These are phyloP conservation scores for Haemorhous mexicanus DNA, from an alignment of 2,113 vertebrate genomes.

Conservation along the genomic window DNA sequence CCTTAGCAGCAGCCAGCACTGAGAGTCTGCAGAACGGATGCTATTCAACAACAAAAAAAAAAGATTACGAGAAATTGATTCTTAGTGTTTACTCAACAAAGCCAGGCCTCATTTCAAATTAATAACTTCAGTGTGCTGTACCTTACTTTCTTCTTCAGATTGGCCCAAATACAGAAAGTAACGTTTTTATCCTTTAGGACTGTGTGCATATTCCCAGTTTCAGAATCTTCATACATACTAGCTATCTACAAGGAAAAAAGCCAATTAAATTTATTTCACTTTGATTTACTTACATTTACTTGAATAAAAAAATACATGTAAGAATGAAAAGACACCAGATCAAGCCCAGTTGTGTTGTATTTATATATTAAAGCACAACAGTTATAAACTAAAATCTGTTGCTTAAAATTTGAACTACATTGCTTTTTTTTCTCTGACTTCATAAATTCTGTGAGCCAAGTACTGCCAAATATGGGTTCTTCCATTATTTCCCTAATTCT, in stretches of 20 bases:
- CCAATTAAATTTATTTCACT: background rate
- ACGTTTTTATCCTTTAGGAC: constrained; percentile 76
- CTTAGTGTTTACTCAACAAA: background rate
- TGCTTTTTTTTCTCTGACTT: background rate
- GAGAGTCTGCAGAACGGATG: background rate
- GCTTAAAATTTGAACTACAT: background rate
- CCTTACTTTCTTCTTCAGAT: constrained; percentile 89
- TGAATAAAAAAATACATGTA: background rate
- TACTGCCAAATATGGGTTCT: background rate
- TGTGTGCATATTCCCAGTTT: constrained; percentile 89
- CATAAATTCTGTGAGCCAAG: background rate
- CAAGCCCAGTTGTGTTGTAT: background rate
- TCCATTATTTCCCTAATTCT: background rate
- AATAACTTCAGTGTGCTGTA: constrained; percentile 18
- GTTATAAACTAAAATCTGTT: background rate
- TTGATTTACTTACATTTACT: background rate
- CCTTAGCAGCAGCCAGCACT: background rate
- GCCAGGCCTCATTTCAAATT: background rate
- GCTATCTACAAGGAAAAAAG: constrained; percentile 71
- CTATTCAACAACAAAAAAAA: background rate
- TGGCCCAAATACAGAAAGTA: constrained; percentile 89
- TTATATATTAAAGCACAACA: background rate
- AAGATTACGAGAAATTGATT: background rate
- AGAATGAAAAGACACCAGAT: background rate
- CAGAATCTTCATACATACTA: constrained; percentile 73